phyloP scores from a whole-genome alignment of 2,797 vertebrate genomes.

The Pterois miles region DNA sequence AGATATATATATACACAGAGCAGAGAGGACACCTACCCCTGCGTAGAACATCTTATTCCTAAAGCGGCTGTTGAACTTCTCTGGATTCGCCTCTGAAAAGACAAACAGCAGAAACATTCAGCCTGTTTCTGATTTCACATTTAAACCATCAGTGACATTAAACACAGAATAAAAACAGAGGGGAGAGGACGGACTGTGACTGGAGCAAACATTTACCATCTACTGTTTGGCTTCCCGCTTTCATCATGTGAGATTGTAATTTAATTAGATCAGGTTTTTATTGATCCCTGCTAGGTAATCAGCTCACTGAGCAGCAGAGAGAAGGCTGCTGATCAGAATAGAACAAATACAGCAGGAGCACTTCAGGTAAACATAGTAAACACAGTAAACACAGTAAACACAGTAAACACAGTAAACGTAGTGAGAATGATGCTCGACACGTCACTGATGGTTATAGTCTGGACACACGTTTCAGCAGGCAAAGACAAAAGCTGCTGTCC shows the following conservation, averaged over 20 bases:
- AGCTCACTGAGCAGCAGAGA: neutral
- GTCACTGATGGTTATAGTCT: neutral
- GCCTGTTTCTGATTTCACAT: neutral
- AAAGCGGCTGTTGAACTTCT: slow-evolving; percentile 98
- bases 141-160: neutral
- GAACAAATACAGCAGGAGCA: neutral
- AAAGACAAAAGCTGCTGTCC: neutral
- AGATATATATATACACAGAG: too few species aligned
- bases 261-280: neutral
- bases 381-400: neutral
- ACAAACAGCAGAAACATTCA: slow-evolving; percentile 19
- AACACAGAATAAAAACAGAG: neutral
- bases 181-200: too few species aligned
- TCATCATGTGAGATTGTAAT: neutral
- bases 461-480: neutral
- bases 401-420: neutral
- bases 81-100: slow-evolving; percentile 93
- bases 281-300: neutral
- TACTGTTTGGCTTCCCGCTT: neutral
- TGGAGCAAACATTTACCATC: neutral
- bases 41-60: slow-evolving; percentile 99
- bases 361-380: neutral
- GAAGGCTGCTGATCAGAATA: neutral
- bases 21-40: slow-evolving; percentile 85
- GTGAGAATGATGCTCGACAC: neutral